Conservation (phyloP, 2,113 vertebrate genomes). For the Dicerorhinus sumatrensis region DNA sequence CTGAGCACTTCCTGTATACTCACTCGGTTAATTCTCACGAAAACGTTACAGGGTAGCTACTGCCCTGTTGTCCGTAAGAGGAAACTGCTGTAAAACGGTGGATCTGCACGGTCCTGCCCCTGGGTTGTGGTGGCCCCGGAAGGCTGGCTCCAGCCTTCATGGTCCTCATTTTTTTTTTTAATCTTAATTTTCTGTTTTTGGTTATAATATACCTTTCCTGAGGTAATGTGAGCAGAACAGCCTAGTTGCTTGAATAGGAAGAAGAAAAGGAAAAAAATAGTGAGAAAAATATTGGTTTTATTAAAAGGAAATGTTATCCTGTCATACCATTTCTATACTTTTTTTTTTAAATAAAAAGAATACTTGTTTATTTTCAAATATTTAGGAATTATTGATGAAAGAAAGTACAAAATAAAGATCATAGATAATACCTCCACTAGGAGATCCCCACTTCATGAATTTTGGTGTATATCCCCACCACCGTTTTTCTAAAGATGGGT, state of each 20-base stretch:
- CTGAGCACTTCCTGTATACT: background rate
- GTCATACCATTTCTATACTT: background rate
- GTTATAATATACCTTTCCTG: background rate
- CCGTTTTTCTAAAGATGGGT: background rate
- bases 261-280: background rate
- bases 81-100: no score
- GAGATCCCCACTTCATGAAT: background rate
- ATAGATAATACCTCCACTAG: background rate
- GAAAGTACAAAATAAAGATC: background rate
- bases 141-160: background rate
- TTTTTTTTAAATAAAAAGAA: background rate
- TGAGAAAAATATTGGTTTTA: background rate
- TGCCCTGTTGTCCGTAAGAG: background rate
- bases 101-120: background rate
- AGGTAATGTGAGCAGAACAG: background rate
- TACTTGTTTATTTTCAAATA: background rate
- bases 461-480: background rate
- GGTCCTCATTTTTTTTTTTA: background rate
- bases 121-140: background rate
- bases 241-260: background rate
- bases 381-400: background rate
- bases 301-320: background rate
- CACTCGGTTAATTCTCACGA: background rate
- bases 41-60: background rate
- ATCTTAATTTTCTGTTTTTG: background rate